phyloP scores from a whole-genome alignment of 2,113 vertebrate genomes.

The Megaceryle maxima region DNA sequence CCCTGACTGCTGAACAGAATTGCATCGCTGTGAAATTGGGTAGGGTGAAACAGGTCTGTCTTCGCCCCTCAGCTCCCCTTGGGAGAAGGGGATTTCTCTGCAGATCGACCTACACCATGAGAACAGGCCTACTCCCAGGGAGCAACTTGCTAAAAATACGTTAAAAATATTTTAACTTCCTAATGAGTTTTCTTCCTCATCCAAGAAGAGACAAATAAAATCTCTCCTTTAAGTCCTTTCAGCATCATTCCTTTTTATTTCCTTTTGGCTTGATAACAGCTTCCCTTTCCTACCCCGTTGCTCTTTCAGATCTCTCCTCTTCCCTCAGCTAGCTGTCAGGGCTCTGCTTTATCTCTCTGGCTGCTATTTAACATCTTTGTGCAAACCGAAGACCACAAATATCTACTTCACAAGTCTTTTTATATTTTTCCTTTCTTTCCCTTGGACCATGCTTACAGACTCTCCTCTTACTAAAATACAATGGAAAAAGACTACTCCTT shows the following conservation, averaged over 20 bases:
- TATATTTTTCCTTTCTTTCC: background rate
- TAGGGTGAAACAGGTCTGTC: background rate
- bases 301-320: background rate
- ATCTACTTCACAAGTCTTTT: background rate
- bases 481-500: background rate
- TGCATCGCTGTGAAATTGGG: fast-evolving
- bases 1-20: background rate
- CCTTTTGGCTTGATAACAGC: background rate
- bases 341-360: slow-evolving; percentile 21
- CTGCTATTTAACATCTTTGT: background rate
- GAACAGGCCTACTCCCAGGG: background rate
- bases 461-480: background rate
- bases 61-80: background rate
- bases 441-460: background rate
- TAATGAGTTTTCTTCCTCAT: background rate
- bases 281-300: background rate
- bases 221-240: background rate
- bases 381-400: background rate
- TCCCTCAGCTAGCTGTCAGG: background rate
- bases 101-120: background rate
- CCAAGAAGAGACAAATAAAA: background rate
- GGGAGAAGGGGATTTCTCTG: background rate
- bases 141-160: background rate
- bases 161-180: background rate
- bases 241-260: background rate